Conservation (phyloP, 1,140 invertebrate genomes). For the Scaptomyza pallida region DNA sequence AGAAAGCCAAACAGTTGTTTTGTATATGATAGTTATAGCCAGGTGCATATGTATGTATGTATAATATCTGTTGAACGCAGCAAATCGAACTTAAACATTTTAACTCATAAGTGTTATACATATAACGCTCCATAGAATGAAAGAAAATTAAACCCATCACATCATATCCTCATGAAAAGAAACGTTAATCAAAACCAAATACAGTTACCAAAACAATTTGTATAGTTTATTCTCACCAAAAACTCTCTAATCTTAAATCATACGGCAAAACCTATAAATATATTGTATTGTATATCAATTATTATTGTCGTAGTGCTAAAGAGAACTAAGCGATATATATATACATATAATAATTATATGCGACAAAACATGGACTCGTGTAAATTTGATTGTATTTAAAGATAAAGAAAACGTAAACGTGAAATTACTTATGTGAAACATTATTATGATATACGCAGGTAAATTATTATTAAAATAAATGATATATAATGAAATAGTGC, state of each 20-base stretch:
- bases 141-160: constrained; percentile 14
- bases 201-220: constrained; percentile 39
- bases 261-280: constrained; percentile 46
- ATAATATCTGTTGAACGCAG: constrained; percentile 28
- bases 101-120: constrained; percentile 18
- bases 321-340: constrained; percentile 30
- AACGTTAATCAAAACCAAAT: constrained; percentile 43
- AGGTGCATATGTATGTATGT: constrained; percentile 15
- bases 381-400: constrained; percentile 80
- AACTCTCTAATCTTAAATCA: constrained; percentile 42
- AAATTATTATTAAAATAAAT: constrained; percentile 79
- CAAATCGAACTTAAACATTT: constrained; percentile 9
- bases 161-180: constrained; percentile 60
- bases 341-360: constrained; percentile 11
- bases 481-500: constrained; percentile 72
- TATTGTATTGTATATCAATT: constrained; percentile 73
- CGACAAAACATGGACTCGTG: constrained; percentile 57
- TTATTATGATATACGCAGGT: constrained; percentile 76
- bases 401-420: constrained; percentile 46
- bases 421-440: constrained; percentile 70
- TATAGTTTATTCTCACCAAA: constrained; percentile 55
- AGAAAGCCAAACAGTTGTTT: constrained; percentile 22
- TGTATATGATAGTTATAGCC: constrained; percentile 40
- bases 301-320: constrained; percentile 77
- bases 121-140: constrained; percentile 6